Base-by-base conservation (phyloP, 2,888 invertebrate genomes). In the Megastigmus dorsalis region DNA sequence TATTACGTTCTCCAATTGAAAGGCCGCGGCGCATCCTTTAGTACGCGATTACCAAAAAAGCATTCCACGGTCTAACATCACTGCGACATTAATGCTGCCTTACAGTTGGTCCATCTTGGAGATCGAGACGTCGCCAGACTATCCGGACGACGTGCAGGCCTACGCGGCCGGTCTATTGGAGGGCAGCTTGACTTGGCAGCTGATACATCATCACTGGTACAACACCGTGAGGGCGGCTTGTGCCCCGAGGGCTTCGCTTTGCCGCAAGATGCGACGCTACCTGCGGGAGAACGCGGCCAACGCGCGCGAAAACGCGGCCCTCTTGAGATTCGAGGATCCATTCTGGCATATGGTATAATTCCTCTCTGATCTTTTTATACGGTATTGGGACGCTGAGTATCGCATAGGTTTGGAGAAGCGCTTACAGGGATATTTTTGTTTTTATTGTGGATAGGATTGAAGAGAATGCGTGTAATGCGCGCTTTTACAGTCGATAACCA, bases 131-230 rank as follows among this genome's bases (percentile, higher is more conserved):
- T 92, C 93, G 79, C 89, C 90, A 26, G 90, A 90, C 3, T 94
- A 93, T 86, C 91, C 93, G 0, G 96, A 96, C 85, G 91, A 92
- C 81, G 91, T 94, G 50, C 97, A 97, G 89, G 95, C 96, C 0
- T 95, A 93, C 86, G 93, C 95, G 1, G 96, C 97, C 1, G 97
- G 97, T 4, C 90, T 95, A 48, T 90, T 95, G 0, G 97, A 97
- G 87, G 97, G 96, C 0, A 92, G 93, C 23, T 87, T 96, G 3
- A 95, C 96, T 9, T 93, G 93, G 92, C 93, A 93, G 76, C 90
- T 95, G 70, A 95, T 97, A 79, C 92, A 93, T 85, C 92, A 93
- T 82, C 94, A 95, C 84, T 94, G 95, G 91, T 90, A 92, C 82
- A 96, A 96, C 84, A 93, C 93, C 26, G 89, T 91, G 7, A 87